Conservation (phyloP, 1,140 invertebrate species). For the Drosophila nikananu region DNA sequence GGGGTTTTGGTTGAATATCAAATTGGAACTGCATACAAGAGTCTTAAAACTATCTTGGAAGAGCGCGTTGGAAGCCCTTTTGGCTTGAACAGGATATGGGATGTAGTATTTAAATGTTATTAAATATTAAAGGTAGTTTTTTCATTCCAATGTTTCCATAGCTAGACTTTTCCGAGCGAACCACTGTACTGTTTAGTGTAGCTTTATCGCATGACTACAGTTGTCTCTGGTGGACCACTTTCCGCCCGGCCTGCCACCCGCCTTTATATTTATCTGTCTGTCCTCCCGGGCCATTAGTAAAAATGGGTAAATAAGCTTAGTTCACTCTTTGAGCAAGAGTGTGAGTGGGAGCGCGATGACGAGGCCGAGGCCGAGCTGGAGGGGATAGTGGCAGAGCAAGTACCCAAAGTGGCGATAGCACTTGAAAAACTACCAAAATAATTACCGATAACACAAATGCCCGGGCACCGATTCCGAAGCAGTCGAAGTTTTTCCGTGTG, state of each 20-base stretch:
- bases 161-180: not conserved
- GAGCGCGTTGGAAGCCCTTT: too few species aligned
- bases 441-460: slow-evolving; percentile 61
- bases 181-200: slow-evolving; percentile 15
- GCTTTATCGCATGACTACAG: slow-evolving; percentile 42
- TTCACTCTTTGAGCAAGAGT: slow-evolving; percentile 12
- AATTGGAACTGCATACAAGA: too few species aligned
- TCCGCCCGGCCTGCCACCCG: not conserved
- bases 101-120: too few species aligned
- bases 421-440: slow-evolving; percentile 74
- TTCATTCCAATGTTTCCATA: not conserved
- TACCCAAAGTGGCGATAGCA: slow-evolving; percentile 47
- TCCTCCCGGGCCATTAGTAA: slow-evolving; percentile 33
- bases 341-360: not conserved
- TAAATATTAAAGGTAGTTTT: too few species aligned
- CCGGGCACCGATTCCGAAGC: slow-evolving; percentile 30
- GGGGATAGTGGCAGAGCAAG: slow-evolving; percentile 3
- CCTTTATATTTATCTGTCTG: slow-evolving; percentile 23
- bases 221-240: slow-evolving; percentile 17
- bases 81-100: too few species aligned
- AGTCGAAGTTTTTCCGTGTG: slow-evolving; percentile 25
- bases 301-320: slow-evolving; percentile 44
- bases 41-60: too few species aligned
- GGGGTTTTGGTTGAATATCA: too few species aligned
- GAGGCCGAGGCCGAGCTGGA: not conserved